A percentile compares a stretch with the other conserved stretches of the same genome.
Evolutionary conservation across 2,113 vertebrate genomes (phyloP).

Genomic region (Cephalopterus ornatus): DNA sequence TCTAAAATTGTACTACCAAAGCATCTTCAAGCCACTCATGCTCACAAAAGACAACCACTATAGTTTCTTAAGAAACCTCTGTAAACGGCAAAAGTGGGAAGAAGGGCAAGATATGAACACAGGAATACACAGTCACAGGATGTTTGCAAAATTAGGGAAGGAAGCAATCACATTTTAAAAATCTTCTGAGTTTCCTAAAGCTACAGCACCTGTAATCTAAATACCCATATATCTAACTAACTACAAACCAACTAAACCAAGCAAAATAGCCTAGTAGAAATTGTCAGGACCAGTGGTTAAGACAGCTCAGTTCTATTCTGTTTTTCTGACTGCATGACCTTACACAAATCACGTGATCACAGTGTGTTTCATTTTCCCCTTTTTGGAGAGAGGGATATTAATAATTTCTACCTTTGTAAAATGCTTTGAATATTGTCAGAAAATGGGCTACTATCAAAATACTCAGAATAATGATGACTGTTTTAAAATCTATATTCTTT

Average conservation of each 20-base stretch:
- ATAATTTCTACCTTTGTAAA: constrained; percentile 10
- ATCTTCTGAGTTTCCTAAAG: not conserved
- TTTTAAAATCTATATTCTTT: constrained; percentile 16
- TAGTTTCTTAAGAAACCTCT: not conserved
- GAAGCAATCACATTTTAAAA: not conserved
- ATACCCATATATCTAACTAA: not conserved
- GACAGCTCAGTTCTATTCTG: not conserved
- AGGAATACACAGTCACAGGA: not conserved
- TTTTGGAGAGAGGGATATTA: not conserved
- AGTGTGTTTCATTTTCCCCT: not conserved
- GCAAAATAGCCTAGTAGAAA: not conserved
- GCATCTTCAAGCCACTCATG: not conserved
- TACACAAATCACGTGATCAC: not conserved
- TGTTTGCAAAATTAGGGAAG: not conserved
- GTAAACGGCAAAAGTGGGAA: not conserved
- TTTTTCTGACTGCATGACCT: not conserved
- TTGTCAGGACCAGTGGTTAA: not conserved
- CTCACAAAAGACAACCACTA: not conserved
- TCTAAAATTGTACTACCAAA: not conserved
- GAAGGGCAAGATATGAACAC: not conserved
- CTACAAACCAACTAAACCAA: not conserved
- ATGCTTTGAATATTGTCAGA: not conserved
- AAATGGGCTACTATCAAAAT: constrained; percentile 19
- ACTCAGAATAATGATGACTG: not conserved
- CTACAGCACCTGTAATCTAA: not conserved